Evolutionary conservation across 2,888 invertebrate species (phyloP).

Genomic region (Morinoia aosen): DNA sequence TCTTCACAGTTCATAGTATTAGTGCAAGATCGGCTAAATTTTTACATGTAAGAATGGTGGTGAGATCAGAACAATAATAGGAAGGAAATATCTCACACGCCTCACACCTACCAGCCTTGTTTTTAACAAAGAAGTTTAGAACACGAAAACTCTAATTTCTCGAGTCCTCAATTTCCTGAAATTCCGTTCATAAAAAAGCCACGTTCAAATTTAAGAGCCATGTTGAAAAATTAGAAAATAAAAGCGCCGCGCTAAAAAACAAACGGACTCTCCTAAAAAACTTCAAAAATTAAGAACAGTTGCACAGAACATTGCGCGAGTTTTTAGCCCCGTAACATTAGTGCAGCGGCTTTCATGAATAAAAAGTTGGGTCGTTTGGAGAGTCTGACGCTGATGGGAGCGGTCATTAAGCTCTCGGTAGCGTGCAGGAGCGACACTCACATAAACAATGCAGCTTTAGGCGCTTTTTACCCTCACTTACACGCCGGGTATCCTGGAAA

Average conservation of each 20-base stretch:
- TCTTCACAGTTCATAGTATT: too few species aligned
- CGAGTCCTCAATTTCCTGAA: neutral
- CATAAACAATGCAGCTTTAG: conserved; percentile 12
- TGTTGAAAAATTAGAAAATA: neutral
- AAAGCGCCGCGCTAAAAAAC: too few species aligned
- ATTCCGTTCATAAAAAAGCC: neutral
- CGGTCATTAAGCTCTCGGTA: neutral
- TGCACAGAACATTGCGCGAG: neutral
- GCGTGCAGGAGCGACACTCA: neutral
- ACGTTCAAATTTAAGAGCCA: neutral
- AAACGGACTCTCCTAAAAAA: neutral
- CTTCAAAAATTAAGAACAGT: neutral
- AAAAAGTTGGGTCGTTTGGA: neutral
- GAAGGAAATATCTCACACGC: neutral
- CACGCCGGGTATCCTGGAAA: neutral
- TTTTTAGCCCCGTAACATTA: neutral
- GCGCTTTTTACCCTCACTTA: neutral
- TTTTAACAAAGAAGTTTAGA: neutral
- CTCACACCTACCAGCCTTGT: neutral
- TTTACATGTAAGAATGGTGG: neutral
- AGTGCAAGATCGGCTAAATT: too few species aligned
- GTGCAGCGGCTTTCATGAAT: neutral
- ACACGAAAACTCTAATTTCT: neutral
- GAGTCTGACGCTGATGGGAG: conserved; percentile 3
- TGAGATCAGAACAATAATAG: neutral